Base-by-base conservation (phyloP, 2,888 invertebrate species). In the Spilarctia lutea region DNA sequence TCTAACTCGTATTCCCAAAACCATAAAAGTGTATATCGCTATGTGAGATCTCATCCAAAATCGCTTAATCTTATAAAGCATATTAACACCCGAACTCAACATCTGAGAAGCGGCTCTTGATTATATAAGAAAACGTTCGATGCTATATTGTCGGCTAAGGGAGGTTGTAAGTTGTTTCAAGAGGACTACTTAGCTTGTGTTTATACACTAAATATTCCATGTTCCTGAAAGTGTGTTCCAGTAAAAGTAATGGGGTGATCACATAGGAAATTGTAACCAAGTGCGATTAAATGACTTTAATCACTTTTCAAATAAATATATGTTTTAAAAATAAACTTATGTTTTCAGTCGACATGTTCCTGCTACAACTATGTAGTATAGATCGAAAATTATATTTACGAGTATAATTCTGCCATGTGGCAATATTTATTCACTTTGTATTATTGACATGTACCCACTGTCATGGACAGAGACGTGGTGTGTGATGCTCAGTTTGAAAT, bases 121-220 rank as follows among this genome's bases (percentile, higher is more conserved):
- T 93, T 92, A 93, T 90, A 91, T 91, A 91, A 91, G 92, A 92
- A 92, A 93, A 87, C 89, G 91, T 91, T 91, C 90, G 91, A 91
- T 91, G 89, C 90, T 89, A 88, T 81, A 89, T 89, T 90, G 90
- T 90, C 81, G 77, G 84, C 82, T 84, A 86, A 89, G 89, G 88
- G 90, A 89, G 89, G 90, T 88, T 87, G 89, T 88, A 86, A 90
- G 89, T 90, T 88, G 89, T 89, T 88, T 87, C 87, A 85, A 91
- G 91, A 86, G 87, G 81, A 82, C 80, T 82, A 74, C 84, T 79
- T 74, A 76, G 42, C 56, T 35, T 73, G 72, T 90, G 90, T 91
- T 90, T 90, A 86, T 88, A 89, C 80, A 90, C 87, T 87, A 88
- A 88, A 89, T 88, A 89, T 79, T 69, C 35, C 56, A 56, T 66